Conservation (phyloP, 2,113 vertebrate species). For the Nycticryphes semicollaris region DNA sequence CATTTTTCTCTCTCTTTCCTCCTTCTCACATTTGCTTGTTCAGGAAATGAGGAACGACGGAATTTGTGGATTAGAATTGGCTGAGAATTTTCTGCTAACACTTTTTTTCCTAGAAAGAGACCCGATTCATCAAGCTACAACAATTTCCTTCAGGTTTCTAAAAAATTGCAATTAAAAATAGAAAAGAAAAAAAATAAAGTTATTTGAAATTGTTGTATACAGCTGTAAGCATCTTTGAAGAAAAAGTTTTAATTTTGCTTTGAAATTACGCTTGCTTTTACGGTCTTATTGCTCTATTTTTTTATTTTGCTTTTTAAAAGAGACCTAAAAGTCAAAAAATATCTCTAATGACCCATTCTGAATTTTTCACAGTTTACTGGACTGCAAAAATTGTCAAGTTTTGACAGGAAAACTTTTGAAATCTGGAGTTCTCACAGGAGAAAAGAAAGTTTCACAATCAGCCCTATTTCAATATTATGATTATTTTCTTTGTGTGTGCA, state of each 20-base stretch:
- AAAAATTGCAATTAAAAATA: background rate
- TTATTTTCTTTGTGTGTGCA: background rate
- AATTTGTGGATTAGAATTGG: background rate
- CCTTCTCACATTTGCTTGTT: background rate
- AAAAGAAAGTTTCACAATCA: background rate
- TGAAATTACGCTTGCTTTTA: background rate
- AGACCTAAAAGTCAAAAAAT: background rate
- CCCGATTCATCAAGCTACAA: background rate
- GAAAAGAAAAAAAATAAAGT: background rate
- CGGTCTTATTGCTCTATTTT: background rate
- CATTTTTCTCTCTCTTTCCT: background rate
- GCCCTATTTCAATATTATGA: background rate
- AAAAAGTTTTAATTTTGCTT: background rate
- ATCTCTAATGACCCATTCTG: background rate
- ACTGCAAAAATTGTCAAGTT: background rate
- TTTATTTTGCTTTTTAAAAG: background rate
- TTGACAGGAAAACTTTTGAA: background rate
- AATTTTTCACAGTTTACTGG: background rate
- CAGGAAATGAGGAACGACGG: background rate
- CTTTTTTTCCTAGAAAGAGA: background rate
- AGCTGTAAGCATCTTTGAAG: background rate
- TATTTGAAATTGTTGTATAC: background rate
- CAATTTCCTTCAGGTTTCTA: background rate
- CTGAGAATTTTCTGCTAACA: background rate
- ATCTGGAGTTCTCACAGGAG: background rate